phyloP scores from a whole-genome alignment of 2,797 vertebrate genomes.

The Gobio occitaniae region DNA sequence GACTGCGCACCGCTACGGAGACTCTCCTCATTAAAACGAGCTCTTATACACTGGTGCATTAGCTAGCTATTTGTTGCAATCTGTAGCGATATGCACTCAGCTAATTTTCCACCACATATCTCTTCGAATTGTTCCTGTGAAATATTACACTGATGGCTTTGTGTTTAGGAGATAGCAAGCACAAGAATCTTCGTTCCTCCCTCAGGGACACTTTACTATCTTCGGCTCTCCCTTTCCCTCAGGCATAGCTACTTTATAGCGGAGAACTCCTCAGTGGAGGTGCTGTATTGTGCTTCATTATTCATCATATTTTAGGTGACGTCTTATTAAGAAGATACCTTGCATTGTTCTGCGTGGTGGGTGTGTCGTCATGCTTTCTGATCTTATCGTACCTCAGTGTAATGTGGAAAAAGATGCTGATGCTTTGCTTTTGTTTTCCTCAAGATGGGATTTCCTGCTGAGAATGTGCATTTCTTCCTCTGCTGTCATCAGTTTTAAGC shows the following conservation, averaged over 20 bases:
- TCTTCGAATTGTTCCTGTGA: slow-evolving; percentile 27
- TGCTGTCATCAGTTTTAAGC: slow-evolving; percentile 52
- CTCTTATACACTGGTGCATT: background rate
- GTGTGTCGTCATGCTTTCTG: slow-evolving; percentile 20
- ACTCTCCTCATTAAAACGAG: slow-evolving; percentile 26
- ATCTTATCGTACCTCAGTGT: slow-evolving; percentile 31
- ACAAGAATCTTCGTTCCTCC: background rate
- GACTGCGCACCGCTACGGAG: slow-evolving; percentile 38
- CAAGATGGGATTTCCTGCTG: slow-evolving; percentile 55
- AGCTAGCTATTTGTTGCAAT: background rate
- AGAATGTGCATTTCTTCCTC: slow-evolving; percentile 51
- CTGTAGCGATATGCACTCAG: slow-evolving; percentile 3
- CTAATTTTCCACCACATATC: slow-evolving; percentile 8
- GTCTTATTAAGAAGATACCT: slow-evolving; percentile 31
- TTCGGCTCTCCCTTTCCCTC: background rate
- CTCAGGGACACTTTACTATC: slow-evolving; percentile 19
- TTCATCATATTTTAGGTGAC: slow-evolving; percentile 20
- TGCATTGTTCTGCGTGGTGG: slow-evolving; percentile 2
- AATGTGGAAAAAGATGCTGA: slow-evolving; percentile 45
- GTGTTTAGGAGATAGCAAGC: slow-evolving; percentile 28
- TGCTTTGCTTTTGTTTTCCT: slow-evolving; percentile 43
- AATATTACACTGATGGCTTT: slow-evolving; percentile 10
- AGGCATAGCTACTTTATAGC: slow-evolving; percentile 3
- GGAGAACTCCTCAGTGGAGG: background rate
- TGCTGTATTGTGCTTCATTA: slow-evolving; percentile 17